A percentile compares a stretch with the other conserved stretches of the same genome.
These are phyloP conservation scores for Pollenia griseotomentosa DNA, from an alignment of 2,888 invertebrate species.

Conservation along the genomic window DNA sequence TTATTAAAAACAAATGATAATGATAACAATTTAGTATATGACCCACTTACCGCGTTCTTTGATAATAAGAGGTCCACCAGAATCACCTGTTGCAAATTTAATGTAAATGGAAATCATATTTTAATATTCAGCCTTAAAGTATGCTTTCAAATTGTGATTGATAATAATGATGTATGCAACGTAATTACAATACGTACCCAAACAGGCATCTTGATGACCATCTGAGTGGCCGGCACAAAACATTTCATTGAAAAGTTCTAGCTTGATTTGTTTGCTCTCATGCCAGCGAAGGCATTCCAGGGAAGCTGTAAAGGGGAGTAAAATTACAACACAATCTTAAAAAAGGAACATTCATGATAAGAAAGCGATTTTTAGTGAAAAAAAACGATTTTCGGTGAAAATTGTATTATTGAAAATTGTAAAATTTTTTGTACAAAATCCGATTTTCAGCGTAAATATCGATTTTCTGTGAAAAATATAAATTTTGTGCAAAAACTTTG, in stretches of 20 bases:
- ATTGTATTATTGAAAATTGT: no score
- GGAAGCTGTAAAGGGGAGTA: conserved; percentile 85
- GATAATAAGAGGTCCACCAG: conserved; percentile 91
- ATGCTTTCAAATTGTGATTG: conserved; percentile 67
- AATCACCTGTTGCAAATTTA: conserved; percentile 87
- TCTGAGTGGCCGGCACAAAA: conserved; percentile 93
- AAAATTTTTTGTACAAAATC: no score
- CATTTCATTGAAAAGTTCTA: conserved; percentile 91
- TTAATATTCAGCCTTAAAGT: conserved; percentile 75
- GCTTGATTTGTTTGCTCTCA: conserved; percentile 90
- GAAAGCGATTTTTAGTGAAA: background rate
- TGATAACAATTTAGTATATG: background rate
- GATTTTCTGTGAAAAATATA: background rate
- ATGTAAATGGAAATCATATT: conserved; percentile 15
- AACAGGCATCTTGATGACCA: conserved; percentile 92
- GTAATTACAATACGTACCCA: conserved; percentile 85
- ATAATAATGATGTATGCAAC: background rate
- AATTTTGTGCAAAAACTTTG: no score
- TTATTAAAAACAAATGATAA: background rate
- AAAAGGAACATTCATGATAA: background rate
- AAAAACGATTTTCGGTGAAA: no score
- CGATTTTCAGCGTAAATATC: no score
- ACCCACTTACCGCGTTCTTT: conserved; percentile 85
- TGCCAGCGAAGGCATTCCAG: conserved; percentile 93
- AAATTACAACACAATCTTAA: no score